Conservation (phyloP, 2,113 vertebrate genomes). For the Petromus typicus region DNA sequence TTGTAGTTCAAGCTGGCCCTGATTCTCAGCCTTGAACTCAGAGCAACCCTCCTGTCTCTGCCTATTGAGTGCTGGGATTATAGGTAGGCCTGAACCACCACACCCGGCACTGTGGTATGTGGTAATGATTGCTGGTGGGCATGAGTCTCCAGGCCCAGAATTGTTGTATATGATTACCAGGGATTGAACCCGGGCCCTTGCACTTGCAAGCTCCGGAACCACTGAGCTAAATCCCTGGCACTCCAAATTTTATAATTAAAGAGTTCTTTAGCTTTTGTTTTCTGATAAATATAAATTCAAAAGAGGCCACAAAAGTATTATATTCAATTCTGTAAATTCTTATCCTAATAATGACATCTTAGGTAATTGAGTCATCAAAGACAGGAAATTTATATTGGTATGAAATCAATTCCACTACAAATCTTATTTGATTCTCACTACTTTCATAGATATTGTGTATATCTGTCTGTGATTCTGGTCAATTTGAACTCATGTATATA, state of each 20-base stretch:
- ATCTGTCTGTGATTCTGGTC: neutral
- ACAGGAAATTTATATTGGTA: neutral
- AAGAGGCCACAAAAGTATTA: neutral
- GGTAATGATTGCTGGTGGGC: no score
- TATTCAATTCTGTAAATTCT: neutral
- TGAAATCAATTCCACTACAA: neutral
- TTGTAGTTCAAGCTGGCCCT: no score
- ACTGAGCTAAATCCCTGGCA: no score
- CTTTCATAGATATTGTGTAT: neutral
- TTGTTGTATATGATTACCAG: no score
- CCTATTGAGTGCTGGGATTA: no score
- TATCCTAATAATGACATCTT: neutral
- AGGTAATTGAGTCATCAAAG: neutral
- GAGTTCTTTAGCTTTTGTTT: neutral
- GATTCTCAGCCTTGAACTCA: no score
- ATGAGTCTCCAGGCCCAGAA: no score
- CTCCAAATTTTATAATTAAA: conserved; percentile 20
- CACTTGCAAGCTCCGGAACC: no score
- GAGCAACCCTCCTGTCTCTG: no score
- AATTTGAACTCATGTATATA: neutral
- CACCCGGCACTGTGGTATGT: no score
- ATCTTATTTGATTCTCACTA: neutral
- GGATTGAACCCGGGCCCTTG: no score
- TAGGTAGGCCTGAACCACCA: no score
- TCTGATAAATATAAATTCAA: neutral